Evolutionary conservation across 2,113 vertebrate genomes (phyloP).

Genomic region (Pseudolaguvia tuberculata): DNA sequence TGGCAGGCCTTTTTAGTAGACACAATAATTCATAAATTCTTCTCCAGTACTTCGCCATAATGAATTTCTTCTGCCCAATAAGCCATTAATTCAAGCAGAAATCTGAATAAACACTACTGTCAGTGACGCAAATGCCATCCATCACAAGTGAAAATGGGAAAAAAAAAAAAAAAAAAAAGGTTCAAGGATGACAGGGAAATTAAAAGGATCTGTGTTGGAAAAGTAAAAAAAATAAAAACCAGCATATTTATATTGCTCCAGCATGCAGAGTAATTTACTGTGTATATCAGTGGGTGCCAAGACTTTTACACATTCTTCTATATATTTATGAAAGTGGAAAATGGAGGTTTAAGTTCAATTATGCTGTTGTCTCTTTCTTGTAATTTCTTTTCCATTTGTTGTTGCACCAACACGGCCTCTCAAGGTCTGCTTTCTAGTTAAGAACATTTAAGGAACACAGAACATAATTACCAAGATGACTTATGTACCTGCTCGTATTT

Average conservation of each 20-base stretch:
- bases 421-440: background rate
- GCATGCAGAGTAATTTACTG: background rate
- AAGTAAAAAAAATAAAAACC: background rate
- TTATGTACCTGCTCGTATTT: background rate
- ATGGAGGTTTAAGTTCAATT: slow-evolving; percentile 16
- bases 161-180: background rate
- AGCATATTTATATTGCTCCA: background rate
- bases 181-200: background rate
- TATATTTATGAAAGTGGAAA: slow-evolving; percentile 3
- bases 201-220: background rate
- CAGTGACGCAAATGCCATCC: background rate
- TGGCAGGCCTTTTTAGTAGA: background rate
- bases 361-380: background rate
- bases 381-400: background rate
- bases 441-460: background rate
- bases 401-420: background rate
- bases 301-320: slow-evolving; percentile 5
- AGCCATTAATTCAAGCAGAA: slow-evolving; percentile 17
- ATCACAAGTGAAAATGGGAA: background rate
- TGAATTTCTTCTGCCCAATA: background rate
- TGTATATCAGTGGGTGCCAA: slow-evolving; percentile 1
- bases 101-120: slow-evolving; percentile 13
- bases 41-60: background rate
- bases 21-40: background rate
- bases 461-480: background rate